Percentiles rank a stretch among this genome's conserved stretches.
Evolutionary conservation across 37 sponge, comb jelly and placozoan species (phyloP).

Genomic region (Amphimedon queenslandica): DNA sequence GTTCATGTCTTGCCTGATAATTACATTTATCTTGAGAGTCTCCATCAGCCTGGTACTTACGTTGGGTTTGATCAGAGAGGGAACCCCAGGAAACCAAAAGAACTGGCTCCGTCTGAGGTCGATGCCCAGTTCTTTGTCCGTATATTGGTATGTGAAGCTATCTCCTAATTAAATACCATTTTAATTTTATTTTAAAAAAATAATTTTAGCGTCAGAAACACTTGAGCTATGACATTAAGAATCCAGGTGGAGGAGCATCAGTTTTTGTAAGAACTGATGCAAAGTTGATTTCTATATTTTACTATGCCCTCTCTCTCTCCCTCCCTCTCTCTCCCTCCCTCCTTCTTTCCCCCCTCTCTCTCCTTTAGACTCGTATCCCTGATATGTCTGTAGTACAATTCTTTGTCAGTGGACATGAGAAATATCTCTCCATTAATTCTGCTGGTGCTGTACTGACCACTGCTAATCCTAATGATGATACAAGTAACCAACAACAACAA

Average conservation of each 20-base stretch:
- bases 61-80: conserved; percentile 38
- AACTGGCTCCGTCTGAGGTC: conserved; percentile 8
- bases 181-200: not conserved
- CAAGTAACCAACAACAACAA: too few relatives aligned
- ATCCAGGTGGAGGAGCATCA: too few relatives aligned
- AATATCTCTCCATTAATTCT: conserved; percentile 19
- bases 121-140: conserved; percentile 66
- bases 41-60: conserved; percentile 21
- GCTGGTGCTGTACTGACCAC: conserved; percentile 9
- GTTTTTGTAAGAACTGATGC: too few relatives aligned
- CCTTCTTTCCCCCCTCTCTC: not conserved
- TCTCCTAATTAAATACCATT: not conserved
- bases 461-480: not conserved
- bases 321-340: not conserved
- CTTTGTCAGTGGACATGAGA: conserved; percentile 16
- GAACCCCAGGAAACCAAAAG: not conserved
- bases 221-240: too few relatives aligned
- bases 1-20: conserved; percentile 47
- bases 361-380: not conserved
- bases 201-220: not conserved
- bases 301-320: not conserved
- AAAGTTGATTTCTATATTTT: too few relatives aligned
- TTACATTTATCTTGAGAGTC: conserved; percentile 49
- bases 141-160: conserved; percentile 24
- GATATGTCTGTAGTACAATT: conserved; percentile 27